Evolutionary conservation across 2,113 vertebrate species (phyloP).

Genomic region (Ginglymostoma cirratum): DNA sequence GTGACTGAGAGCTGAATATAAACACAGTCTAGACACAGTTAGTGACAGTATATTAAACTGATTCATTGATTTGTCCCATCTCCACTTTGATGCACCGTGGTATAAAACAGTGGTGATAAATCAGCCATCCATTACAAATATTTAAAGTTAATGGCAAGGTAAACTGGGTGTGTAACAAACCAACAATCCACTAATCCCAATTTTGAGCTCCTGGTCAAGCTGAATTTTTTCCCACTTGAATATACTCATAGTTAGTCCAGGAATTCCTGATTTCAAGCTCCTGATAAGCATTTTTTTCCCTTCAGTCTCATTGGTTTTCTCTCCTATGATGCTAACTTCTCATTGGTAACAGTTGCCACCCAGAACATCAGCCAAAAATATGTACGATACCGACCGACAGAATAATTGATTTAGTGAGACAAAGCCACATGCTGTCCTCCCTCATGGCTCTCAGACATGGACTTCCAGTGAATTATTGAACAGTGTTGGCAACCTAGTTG

Average conservation of each 20-base stretch:
- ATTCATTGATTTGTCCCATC: not conserved
- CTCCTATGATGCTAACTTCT: not conserved
- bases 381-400: no score
- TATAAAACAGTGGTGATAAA: not conserved
- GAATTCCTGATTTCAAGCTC: not conserved
- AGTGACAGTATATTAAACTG: not conserved
- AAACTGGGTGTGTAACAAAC: not conserved
- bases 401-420: not conserved
- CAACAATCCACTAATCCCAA: not conserved
- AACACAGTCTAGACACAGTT: not conserved
- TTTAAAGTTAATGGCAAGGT: not conserved
- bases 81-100: not conserved
- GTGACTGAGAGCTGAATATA: not conserved
- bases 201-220: not conserved
- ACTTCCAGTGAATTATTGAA: not conserved
- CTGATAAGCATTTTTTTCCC: not conserved
- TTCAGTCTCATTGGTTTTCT: not conserved
- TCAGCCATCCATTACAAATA: not conserved
- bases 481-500: not conserved
- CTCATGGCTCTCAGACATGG: not conserved
- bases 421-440: not conserved
- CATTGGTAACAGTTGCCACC: not conserved
- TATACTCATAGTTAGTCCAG: not conserved
- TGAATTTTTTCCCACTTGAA: not conserved
- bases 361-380: not conserved